These are phyloP conservation scores for Myoxocephalus aenaeus DNA, from an alignment of 2,797 vertebrate species.

Conservation along the genomic window DNA sequence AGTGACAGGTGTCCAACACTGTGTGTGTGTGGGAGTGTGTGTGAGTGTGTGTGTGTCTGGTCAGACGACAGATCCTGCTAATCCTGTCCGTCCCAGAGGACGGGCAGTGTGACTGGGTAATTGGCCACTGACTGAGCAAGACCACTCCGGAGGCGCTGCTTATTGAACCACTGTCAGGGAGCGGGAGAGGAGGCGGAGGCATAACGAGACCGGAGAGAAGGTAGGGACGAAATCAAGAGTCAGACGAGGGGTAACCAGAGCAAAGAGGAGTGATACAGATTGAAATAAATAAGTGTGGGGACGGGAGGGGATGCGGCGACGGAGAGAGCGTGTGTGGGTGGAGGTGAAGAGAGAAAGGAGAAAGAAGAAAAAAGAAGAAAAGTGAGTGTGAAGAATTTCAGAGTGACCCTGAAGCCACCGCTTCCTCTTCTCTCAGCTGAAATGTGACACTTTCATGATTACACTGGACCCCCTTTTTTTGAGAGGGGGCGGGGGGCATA, in stretches of 20 bases:
- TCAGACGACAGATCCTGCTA: conserved; percentile 72
- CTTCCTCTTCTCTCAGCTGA: conserved; percentile 67
- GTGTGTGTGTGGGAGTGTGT: conserved; percentile 33
- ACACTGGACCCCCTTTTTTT: conserved; percentile 41
- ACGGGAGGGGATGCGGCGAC: not conserved
- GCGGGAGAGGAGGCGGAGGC: conserved; percentile 32
- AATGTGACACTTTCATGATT: conserved; percentile 83
- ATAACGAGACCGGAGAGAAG: conserved; percentile 46
- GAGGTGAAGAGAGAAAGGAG: not conserved
- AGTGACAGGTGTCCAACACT: conserved; percentile 68
- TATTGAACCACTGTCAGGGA: conserved; percentile 76
- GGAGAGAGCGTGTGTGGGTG: conserved; percentile 1
- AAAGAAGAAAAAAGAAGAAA: not conserved
- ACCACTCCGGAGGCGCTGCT: conserved; percentile 74
- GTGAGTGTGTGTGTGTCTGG: conserved; percentile 50
- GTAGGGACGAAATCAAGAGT: conserved; percentile 32
- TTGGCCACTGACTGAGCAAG: conserved; percentile 80
- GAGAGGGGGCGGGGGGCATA: not conserved
- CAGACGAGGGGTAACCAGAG: not conserved
- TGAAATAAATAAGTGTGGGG: conserved; percentile 14
- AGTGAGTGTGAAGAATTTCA: conserved; percentile 52
- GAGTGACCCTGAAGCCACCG: conserved; percentile 64
- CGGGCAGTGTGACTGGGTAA: conserved; percentile 79
- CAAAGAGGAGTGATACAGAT: conserved; percentile 4
- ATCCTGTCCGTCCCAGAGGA: conserved; percentile 77